Evolutionary conservation across 1,140 invertebrate species (phyloP), one percentile per base, ranked within the genome.

Genomic region (Orius insidiosus): DNA sequence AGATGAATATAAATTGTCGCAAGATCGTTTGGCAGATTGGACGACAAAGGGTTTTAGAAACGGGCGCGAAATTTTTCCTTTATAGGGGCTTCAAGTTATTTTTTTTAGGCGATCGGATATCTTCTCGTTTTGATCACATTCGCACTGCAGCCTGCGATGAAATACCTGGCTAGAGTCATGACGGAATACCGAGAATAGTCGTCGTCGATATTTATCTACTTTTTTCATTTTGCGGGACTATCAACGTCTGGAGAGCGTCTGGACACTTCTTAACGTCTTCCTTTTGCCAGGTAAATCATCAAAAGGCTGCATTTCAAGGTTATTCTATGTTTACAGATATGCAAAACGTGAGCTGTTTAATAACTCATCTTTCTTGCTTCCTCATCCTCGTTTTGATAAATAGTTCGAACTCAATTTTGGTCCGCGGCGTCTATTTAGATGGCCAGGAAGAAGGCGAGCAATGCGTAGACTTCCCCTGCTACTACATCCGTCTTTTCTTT

Each of bases 191-290:
- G 3, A 67, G 81, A 45, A 61, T 86, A 10, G 55, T 80, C 8
- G 64, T 76, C 3, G 79, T 79, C 34, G 84, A 88, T 58, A 56
- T 74, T 4, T 85, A 82, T 60, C 72, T 82, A 30, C 63, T 85
- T 31, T 62, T 85, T 39, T 78, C 77, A 30, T 83, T 86, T 56
- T 58, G 83, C 44, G 83, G 82, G 3, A 84, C 83, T 1, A 75
- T 88, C 18, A 87, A 87, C 60, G 76, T 85, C 0, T 89, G 85
- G 85, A 68, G 85, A 38, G 84, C 5, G 71, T 87, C 24, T 88
- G 85, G 85, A 78, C 72, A 47, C 55, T 81, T 13, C 66, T 85
- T 1, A 78, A 88, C 58, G 62, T 80, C n/a, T 85, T 81, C 61
- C 67, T 86, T 36, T 68, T 84, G 41, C 80, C 82, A 65, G 69